These are phyloP conservation scores for Petrocephalus schoutedeni DNA, from an alignment of 2,797 vertebrate genomes.

Conservation along the genomic window DNA sequence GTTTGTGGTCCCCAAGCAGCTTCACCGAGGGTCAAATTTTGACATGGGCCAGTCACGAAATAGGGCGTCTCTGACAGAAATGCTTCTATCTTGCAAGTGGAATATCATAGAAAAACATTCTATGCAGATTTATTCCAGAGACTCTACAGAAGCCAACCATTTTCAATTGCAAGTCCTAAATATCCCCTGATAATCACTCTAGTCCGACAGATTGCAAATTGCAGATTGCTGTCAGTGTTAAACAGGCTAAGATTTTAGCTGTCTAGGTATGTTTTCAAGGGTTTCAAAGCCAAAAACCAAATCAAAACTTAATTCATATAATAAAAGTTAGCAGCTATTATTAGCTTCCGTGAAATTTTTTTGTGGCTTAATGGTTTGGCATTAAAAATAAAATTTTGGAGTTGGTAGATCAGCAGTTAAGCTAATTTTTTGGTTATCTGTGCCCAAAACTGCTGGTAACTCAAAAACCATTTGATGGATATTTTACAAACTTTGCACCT, in stretches of 20 bases:
- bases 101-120: not conserved
- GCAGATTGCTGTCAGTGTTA: too few species aligned
- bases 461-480: not conserved
- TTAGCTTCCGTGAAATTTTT: not conserved
- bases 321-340: not conserved
- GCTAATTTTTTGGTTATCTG: not conserved
- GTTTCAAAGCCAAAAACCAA: not conserved
- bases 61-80: not conserved
- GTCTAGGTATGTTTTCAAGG: not conserved
- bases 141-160: too few species aligned
- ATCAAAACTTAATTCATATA: not conserved
- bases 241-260: not conserved
- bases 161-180: too few species aligned
- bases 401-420: not conserved
- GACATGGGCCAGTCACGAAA: not conserved
- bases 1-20: not conserved
- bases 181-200: not conserved
- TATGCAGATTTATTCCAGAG: not conserved
- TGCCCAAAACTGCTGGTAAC: not conserved
- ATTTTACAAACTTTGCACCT: not conserved
- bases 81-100: not conserved
- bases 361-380: not conserved
- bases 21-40: not conserved
- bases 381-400: not conserved
- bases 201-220: not conserved